A percentile compares a stretch with the other conserved stretches of the same genome.
Evolutionary conservation across 2,113 vertebrate species (phyloP).

Genomic region (Seriola dumerili): DNA sequence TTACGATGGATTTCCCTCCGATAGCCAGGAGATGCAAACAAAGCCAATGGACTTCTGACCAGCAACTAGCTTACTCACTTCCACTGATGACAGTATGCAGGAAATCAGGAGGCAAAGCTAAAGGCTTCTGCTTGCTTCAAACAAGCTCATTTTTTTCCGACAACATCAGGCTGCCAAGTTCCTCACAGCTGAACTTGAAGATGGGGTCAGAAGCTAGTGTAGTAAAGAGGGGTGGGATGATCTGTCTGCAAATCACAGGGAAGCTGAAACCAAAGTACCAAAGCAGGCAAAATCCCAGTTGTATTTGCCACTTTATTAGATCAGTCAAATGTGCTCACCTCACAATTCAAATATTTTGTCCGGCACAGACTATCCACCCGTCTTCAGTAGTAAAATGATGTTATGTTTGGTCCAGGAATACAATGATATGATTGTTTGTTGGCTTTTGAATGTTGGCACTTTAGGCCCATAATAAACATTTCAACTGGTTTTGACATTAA

Average conservation of each 20-base stretch:
- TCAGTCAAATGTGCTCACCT: background rate
- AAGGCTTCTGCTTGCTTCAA: background rate
- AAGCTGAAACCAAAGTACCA: background rate
- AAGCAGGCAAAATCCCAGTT: background rate
- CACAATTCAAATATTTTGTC: background rate
- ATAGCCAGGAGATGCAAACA: slow-evolving; percentile 12
- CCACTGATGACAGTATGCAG: background rate
- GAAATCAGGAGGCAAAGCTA: background rate
- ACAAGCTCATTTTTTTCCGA: background rate
- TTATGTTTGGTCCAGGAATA: background rate
- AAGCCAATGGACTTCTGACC: background rate
- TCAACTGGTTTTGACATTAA: background rate
- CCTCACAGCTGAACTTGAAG: background rate
- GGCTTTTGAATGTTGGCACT: background rate
- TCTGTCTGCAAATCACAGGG: background rate
- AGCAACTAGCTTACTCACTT: background rate
- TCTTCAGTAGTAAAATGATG: background rate
- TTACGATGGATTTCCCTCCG: slow-evolving; percentile 74
- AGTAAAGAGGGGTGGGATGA: background rate
- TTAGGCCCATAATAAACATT: background rate
- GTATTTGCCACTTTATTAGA: slow-evolving; percentile 8
- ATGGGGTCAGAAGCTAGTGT: background rate
- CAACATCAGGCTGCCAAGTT: background rate
- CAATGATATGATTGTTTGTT: background rate
- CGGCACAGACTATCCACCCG: background rate